A percentile compares a stretch with the other conserved stretches of the same genome.
phyloP scores from a whole-genome alignment of 1,140 invertebrate species.

The Zaprionus africanus region DNA sequence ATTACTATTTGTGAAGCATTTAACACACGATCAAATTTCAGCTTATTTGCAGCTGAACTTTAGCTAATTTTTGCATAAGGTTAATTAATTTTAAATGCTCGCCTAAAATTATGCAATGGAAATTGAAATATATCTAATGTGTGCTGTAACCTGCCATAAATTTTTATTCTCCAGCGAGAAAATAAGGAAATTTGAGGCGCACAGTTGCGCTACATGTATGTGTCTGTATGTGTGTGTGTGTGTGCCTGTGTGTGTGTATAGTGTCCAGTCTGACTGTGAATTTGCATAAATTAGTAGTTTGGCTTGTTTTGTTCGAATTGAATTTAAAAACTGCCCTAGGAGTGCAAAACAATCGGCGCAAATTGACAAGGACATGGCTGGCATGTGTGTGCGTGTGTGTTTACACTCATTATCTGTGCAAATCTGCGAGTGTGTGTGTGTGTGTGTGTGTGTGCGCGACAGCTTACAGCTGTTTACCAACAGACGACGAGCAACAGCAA shows the following conservation, averaged over 20 bases:
- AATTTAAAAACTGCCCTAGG: slow-evolving; percentile 23
- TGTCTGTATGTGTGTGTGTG: too few relatives aligned
- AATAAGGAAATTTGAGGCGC: too few relatives aligned
- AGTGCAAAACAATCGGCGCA: slow-evolving; percentile 23
- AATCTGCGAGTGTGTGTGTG: neutral
- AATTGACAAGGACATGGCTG: neutral
- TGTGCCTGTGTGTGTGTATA: neutral
- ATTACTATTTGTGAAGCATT: too few relatives aligned
- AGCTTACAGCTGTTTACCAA: slow-evolving; percentile 36
- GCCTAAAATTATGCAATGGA: neutral
- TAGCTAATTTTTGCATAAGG: neutral
- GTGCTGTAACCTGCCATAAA: neutral
- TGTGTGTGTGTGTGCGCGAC: neutral
- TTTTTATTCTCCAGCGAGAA: too few relatives aligned
- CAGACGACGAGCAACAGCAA: neutral
- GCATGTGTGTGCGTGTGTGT: slow-evolving; percentile 11
- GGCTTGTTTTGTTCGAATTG: slow-evolving; percentile 13
- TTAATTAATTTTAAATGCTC: neutral
- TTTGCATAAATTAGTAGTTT: slow-evolving; percentile 30
- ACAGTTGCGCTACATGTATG: too few relatives aligned
- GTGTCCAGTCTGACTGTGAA: neutral
- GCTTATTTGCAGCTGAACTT: neutral
- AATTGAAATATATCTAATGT: neutral
- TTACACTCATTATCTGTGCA: slow-evolving; percentile 15
- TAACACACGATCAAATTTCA: neutral